Evolutionary conservation across 2,797 vertebrate genomes (phyloP), one percentile per base, ranked within the genome.

Genomic region (Platalea minor): DNA sequence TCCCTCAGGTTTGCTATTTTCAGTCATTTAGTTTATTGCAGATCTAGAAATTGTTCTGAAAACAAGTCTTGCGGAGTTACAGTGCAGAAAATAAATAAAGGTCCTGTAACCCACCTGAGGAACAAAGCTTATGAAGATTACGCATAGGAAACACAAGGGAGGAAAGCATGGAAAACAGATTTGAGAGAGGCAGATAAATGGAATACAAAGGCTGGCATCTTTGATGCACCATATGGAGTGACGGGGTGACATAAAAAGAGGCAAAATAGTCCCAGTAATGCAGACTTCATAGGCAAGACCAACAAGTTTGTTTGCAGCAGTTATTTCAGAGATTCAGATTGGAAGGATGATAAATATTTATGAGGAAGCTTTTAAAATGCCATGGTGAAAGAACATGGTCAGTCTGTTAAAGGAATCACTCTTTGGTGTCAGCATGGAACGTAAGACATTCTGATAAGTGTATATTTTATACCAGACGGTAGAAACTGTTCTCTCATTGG

Each of bases 331-430:
- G 69, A 54, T 84, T 78, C 54, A 26, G 45, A 54, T 21, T 69
- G 70, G 61, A 86, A 88, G 56, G 20, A 33, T 46, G n/a, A 82
- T 78, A 86, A 91, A 79, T 88, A 88, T 82, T 95, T 94, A 67
- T 61, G 35, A 91, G 37, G 63, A 95, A 91, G 35, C 10, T 65
- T 93, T 86, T 78, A 78, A 86, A 96, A 73, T 75, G 37, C 69
- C 65, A 56, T 43, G 37, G 69, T 69, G 57, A 88, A 95, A 93
- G 50, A 73, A 75, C 29, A 75, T 11, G 28, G 59, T 21, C 46
- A 35, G 10, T 70, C 87, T 89, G 41, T 51, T 76, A 91, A 65
- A 83, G 43, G 37, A 91, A 64, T 64, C 28, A 56, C 41, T 80
- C 45, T 83, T 75, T 74, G 41, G 5, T 73, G 65, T 54, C 54